phyloP scores from a whole-genome alignment of 2,888 invertebrate species.

The Pemphredon lugubris region DNA sequence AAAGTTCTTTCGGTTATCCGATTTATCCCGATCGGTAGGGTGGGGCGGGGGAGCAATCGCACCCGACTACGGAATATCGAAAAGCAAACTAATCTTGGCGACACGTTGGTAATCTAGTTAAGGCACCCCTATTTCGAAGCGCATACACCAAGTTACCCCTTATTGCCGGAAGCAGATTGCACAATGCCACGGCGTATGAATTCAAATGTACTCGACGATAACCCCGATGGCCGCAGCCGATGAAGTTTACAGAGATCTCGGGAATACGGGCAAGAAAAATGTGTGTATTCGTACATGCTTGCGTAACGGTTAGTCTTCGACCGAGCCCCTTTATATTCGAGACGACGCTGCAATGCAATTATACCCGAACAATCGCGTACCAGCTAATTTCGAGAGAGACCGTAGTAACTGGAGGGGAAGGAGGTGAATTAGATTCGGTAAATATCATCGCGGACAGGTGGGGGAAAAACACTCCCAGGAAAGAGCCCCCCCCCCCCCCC shows the following conservation, averaged over 20 bases:
- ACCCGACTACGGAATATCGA: slow-evolving; percentile 45
- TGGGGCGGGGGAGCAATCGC: slow-evolving; percentile 40
- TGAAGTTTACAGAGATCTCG: not conserved
- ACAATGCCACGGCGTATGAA: slow-evolving; percentile 45
- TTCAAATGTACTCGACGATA: slow-evolving; percentile 39
- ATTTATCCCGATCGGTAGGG: slow-evolving; percentile 11
- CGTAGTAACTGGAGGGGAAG: not conserved
- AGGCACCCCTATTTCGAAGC: slow-evolving; percentile 46
- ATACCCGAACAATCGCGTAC: not conserved
- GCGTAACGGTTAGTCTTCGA: no score
- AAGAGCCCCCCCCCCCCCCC: no score
- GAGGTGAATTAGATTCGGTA: slow-evolving; percentile 27
- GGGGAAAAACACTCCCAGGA: not conserved
- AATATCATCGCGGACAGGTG: slow-evolving; percentile 3
- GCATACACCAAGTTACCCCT: slow-evolving; percentile 41
- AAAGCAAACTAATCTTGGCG: slow-evolving; percentile 58
- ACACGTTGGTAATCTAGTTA: slow-evolving; percentile 63
- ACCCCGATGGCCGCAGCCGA: not conserved
- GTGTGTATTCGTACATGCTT: no score
- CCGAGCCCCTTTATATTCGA: no score
- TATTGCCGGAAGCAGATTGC: slow-evolving; percentile 47
- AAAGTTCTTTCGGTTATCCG: no score
- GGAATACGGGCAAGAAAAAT: no score
- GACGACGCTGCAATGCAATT: no score
- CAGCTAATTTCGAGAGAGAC: not conserved